Base-by-base conservation (phyloP, 2,888 invertebrate species). In the Diarsia rubi region DNA sequence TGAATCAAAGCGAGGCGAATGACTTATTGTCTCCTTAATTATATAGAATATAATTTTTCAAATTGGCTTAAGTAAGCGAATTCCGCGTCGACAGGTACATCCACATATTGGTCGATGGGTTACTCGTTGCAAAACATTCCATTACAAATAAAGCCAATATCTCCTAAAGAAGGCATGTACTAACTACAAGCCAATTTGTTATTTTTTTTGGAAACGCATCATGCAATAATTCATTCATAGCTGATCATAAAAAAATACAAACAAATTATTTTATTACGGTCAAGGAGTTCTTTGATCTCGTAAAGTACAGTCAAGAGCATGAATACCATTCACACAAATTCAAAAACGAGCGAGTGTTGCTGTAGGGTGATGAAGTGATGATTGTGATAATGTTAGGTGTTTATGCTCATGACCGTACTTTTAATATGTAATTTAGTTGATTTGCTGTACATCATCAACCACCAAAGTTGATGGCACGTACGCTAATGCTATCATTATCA, bases 111-210 rank as follows among this genome's bases (percentile, higher is more conserved):
- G 62, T 14, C 42, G 9, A 42, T 42, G 42, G n/a, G 42, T 62
- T 62, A 2, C 62, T 42, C 62, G 42, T 62, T 62, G 42, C 62
- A 62, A 62, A 1, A 8, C 19, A 42, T 42, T 60, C n/a, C 6
- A 8, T 37, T 42, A 16, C 6, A 42, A 62, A n/a, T 42, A 62
- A 42, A n/a, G 12, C 37, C 14, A 60, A 62, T 62, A 57, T 8
- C 8, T 16, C 16, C 0, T 16, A 57, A 57, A 27, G 8, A 16
- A 57, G 37, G 2, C 37, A 42, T 42, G 42, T 42, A 42, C 42
- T 42, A 62, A 62, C 62, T 42, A 62, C 37, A 62, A 62, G n/a
- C 62, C 14, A n/a, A 60, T n/a, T 62, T n/a, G 37, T n/a, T n/a
- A n/a, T 14, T 37, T 37, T 37, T n/a, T 16, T 8, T 62, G n/a